Evolutionary conservation across 2,113 vertebrate genomes (phyloP), one percentile per base, ranked within the genome.

Genomic region (Percopsis transmontana): DNA sequence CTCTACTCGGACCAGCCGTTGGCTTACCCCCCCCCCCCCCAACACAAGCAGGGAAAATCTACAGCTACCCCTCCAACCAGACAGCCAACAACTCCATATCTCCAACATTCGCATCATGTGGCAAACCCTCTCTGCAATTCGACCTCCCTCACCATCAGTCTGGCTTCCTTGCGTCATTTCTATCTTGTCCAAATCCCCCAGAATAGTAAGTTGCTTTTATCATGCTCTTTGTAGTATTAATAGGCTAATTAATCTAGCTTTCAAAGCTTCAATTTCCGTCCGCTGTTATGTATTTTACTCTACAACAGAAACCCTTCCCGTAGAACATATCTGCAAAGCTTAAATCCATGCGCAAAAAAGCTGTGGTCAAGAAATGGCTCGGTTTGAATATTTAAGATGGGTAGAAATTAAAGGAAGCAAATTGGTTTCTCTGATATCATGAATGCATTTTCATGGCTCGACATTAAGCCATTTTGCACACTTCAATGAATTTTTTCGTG

Each of bases 51-150:
- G 94, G 93, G 96, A 95, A 95, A 95, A 94, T 95, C 96, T 93
- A 94, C 95, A 96, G 71, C 88, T 79, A 86, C 83, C 90, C 90
- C 84, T 88, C 80, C 90, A 83, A 88, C 88, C 90, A 97, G 94
- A 95, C 95, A 94, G 95, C 94, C 96, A 95, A 95, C 96, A 94
- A 94, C 97, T 88, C 85, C 88, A 87, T 91, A 88, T 87, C 87
- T 72, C 79, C 89, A 91, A 89, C 90, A 86, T 89, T 97, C 95
- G 95, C 96, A 96, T 95, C 97, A 97, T 94, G 95, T 96, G 96
- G 96, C 95, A 98, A 98, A 97, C 94, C 95, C 95, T 98, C 94
- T 97, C 96, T 94, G 93, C 96, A 97, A 97, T 98, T 98, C 94
- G 95, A 94, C 95, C 94, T 96, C 95, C 94, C 95, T 95, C 95